Evolutionary conservation across 2,797 vertebrate genomes (phyloP), one percentile per base, ranked within the genome.

Genomic region (Podargus strigoides): DNA sequence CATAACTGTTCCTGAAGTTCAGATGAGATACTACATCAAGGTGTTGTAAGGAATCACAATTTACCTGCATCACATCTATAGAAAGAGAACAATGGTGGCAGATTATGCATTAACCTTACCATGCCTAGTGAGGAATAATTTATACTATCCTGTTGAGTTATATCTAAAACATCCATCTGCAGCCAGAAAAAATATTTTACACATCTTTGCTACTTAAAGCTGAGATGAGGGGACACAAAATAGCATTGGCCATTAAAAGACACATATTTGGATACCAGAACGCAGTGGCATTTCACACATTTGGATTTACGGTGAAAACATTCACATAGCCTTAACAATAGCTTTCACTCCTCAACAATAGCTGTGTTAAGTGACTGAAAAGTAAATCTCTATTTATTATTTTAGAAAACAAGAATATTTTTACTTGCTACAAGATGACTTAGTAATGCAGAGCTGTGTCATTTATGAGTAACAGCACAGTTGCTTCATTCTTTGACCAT

Each of bases 401-500:
- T 56, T 67, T 36, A 24, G 76, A 26, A 80, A 55, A 55, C 26
- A 83, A 64, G 74, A 79, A 85, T 66, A 96, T 85, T 55, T 81
- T 49, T n/a, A 52, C 86, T 95, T 89, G 55, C 81, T 92, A 79
- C 28, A 49, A 64, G 80, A 89, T 70, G 67, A 94, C 89, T 95
- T 67, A 79, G 77, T 83, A 90, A 95, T 68, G 81, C 74, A 60
- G 24, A 92, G 78, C 55, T 36, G 15, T 90, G 84, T 68, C 82
- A 42, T 83, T 85, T 88, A 81, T 0, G 21, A 96, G 44, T 87
- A 85, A 96, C 37, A 18, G 68, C 78, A 92, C 0, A 1, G 74
- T 68, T 76, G 58, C 85, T 83, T 94, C 89, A 91, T 93, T 96
- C 89, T 92, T 86, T 75, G 59, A 89, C 86, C 80, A 75, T 77